phyloP scores from a whole-genome alignment of 2,888 invertebrate species.

The Phania funesta region DNA sequence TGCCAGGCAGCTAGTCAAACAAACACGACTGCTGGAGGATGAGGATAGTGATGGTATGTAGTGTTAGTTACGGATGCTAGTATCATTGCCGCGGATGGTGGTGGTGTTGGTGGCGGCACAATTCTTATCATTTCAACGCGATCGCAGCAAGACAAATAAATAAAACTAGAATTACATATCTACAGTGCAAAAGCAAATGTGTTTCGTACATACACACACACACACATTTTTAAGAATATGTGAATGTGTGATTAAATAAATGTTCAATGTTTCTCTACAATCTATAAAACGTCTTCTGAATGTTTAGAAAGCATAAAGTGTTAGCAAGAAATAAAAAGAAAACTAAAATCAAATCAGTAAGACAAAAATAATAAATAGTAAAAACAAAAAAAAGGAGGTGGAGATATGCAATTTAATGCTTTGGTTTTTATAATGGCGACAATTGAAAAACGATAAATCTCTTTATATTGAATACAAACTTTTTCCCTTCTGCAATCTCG shows the following conservation, averaged over 20 bases:
- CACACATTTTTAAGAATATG: slow-evolving; percentile 18
- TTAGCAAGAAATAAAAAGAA: slow-evolving; percentile 30
- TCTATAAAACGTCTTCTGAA: slow-evolving; percentile 20
- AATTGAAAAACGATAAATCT: slow-evolving; percentile 79
- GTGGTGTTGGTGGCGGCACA: slow-evolving; percentile 63
- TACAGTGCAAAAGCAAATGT: background rate
- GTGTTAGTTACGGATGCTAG: slow-evolving; percentile 15
- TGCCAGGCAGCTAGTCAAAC: slow-evolving; percentile 15
- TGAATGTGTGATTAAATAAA: slow-evolving; percentile 7
- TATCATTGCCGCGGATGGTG: slow-evolving; percentile 14
- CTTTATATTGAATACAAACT: slow-evolving; percentile 71
- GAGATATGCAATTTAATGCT: slow-evolving; percentile 63
- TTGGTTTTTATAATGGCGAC: slow-evolving; percentile 72
- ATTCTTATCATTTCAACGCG: slow-evolving; percentile 67
- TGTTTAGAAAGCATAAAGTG: slow-evolving; percentile 54
- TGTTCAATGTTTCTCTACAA: slow-evolving; percentile 27
- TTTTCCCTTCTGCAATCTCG: slow-evolving; percentile 30
- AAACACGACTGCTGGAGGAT: slow-evolving; percentile 27
- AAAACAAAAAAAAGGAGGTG: slow-evolving; percentile 2
- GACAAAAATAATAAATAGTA: background rate
- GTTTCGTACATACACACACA: background rate
- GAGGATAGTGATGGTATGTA: slow-evolving; percentile 3
- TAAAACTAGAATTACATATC: slow-evolving; percentile 38
- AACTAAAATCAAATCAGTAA: slow-evolving; percentile 32
- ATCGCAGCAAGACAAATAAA: slow-evolving; percentile 49